Evolutionary conservation across 2,888 invertebrate species (phyloP), one percentile per base, ranked within the genome.

Genomic region (Ornithoptera priamus): DNA sequence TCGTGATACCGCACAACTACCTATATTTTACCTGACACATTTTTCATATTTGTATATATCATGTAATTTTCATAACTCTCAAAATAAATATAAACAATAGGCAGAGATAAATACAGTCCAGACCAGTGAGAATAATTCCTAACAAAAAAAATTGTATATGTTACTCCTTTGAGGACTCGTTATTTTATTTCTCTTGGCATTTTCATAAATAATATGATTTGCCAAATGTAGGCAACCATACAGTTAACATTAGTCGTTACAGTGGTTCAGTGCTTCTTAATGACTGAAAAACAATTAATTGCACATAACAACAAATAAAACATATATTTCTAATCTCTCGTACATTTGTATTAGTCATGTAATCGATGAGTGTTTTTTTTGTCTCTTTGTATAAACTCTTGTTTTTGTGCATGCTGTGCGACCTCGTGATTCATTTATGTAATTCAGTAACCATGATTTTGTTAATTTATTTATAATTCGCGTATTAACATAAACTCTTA

Each of bases 231-330:
- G 22, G 59, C 30, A 62, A 62, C 66, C 69, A 70, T 62, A 57
- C 17, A 50, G 50, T 15, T 18, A 17, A 36, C 36, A 62, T 70
- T 70, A 66, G 66, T 70, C 69, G 66, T 53, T 65, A 57, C n/a
- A 24, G n/a, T 22, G 39, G 24, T 59, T 62, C 42, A 18, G 20
- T 62, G 50, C 66, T 58, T 70, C 66, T 20, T 53, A 22, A 39
- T 15, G 20, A 62, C 46, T 66, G 42, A 66, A 70, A 70, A 58
- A 39, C 30, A 58, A 30, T 66, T 58, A 66, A 46, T 66, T 66
- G 62, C 65, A 58, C 65, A 50, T 66, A 61, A 62, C 61, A 36
- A 57, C 36, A 53, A 56, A 22, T 68, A 60, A 62, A 59, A 68
- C 56, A 61, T 57, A 18, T 20, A 42, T 22, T 56, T 69, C 56